Evolutionary conservation across 1,140 invertebrate genomes (phyloP).

Genomic region (Geopemphigus sp.): DNA sequence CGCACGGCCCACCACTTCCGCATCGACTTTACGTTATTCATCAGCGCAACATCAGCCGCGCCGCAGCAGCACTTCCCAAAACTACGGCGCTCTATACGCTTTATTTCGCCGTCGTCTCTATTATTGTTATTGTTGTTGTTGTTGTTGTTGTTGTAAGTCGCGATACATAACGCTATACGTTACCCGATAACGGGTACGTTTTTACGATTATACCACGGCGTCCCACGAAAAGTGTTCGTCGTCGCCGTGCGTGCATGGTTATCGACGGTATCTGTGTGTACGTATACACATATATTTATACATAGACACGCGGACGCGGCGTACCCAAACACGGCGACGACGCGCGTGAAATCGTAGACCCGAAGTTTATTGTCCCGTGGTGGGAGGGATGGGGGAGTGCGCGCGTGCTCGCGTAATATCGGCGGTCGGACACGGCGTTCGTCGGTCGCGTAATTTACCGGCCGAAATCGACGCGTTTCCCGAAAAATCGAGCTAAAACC

Average conservation of each 20-base stretch:
- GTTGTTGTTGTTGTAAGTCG: neutral
- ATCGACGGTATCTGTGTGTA: no score
- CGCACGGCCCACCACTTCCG: conserved; percentile 44
- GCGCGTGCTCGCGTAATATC: no score
- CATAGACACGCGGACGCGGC: no score
- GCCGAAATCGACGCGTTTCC: no score
- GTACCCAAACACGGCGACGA: no score
- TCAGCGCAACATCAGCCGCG: neutral
- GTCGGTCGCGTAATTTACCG: no score
- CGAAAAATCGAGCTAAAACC: no score
- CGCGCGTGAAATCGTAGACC: neutral
- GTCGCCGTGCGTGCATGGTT: neutral
- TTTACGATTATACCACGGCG: neutral
- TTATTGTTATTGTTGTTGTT: neutral
- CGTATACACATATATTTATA: neutral
- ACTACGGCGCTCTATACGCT: neutral
- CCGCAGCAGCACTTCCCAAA: conserved; percentile 40
- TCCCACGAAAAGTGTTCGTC: neutral
- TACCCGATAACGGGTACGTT: no score
- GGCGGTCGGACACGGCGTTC: no score
- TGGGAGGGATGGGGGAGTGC: no score
- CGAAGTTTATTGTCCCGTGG: conserved; percentile 24
- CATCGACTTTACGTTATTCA: conserved; percentile 38
- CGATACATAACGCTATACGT: no score
- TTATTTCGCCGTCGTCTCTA: no score